Base-by-base conservation (phyloP, 1,140 invertebrate species). In the Ceratina australensis region DNA sequence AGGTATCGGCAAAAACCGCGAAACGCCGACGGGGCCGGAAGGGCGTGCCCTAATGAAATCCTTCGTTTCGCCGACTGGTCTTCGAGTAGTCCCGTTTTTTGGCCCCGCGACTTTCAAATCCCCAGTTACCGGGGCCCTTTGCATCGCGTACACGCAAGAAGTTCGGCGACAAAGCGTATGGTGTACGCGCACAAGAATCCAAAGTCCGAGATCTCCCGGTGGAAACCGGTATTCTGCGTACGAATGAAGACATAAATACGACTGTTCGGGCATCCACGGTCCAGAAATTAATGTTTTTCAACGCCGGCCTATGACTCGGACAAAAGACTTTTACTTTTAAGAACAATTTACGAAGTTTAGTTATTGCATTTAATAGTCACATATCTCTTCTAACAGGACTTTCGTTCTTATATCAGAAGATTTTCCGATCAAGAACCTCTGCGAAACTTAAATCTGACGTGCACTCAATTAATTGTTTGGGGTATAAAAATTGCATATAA, bases 201-300 rank as follows among this genome's bases (percentile, higher is more conserved):
- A 28, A 67, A 52, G 7, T 78, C 75, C 52, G 52, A 22, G 64
- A 28, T 33, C 60, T 64, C 24, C 28, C 18, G 3, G 16, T n/a
- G 42, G 50, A 56, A 78, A 74, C 77, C 77, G 71, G 77, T 79
- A 79, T 79, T 24, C 63, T 7, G 60, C 71, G 77, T 60, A 74
- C 72, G 77, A 74, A 79, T 79, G 74, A 79, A 79, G 77, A 79
- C 77, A 79, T 79, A 79, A 79, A 79, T 79, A 79, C 77, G 61
- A 74, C 65, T 61, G 67, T 47, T 54, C 50, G 60, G 28, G 16
- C 50, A 33, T 33, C 52, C 24, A 67, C 16, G 26, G 4, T 20
- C 61, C 61, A 72, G 81, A 76, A 77, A 84, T 83, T 81, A 69
- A 42, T 42, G 78, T 83, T 83, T 80, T 68, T 82, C 66, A 72